Conservation (phyloP, 1,140 invertebrate species). For the Aphidius gifuensis region DNA sequence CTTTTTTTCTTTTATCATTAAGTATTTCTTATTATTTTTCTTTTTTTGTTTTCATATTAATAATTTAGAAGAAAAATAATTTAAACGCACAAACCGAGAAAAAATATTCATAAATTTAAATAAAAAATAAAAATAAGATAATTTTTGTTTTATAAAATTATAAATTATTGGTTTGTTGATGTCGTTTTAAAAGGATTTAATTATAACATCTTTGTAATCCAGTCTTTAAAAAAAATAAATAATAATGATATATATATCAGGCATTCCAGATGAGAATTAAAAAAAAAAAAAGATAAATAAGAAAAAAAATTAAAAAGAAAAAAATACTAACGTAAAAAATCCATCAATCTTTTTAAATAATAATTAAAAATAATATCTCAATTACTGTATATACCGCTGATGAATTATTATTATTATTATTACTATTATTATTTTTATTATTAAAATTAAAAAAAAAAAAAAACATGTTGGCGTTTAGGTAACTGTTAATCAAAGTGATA, state of each 20-base stretch:
- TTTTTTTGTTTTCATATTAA: too few species aligned
- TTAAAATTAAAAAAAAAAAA: slow-evolving; percentile 21
- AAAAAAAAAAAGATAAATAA: slow-evolving; percentile 9
- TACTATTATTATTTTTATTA: slow-evolving; percentile 27
- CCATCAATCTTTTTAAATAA: background rate
- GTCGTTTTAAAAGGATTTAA: background rate
- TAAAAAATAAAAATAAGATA: background rate
- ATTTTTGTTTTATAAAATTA: background rate
- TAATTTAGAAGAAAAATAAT: slow-evolving; percentile 3
- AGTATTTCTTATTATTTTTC: too few species aligned
- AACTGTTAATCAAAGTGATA: slow-evolving; percentile 28
- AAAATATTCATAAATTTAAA: slow-evolving; percentile 5
- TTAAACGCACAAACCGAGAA: slow-evolving; percentile 10
- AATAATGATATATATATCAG: slow-evolving; percentile 36
- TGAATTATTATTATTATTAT: slow-evolving; percentile 37
- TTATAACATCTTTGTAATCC: slow-evolving; percentile 12
- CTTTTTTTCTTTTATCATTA: too few species aligned
- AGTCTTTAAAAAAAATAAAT: slow-evolving; percentile 35
- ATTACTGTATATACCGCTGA: slow-evolving; percentile 51
- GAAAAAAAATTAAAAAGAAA: slow-evolving; percentile 15
- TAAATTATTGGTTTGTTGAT: background rate
- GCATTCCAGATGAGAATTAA: slow-evolving; percentile 43
- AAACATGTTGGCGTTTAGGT: slow-evolving; percentile 25
- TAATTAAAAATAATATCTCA: slow-evolving; percentile 32
- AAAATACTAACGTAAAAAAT: background rate